Base-by-base conservation (phyloP, 2,113 vertebrate genomes). In the Actinemys pallida region DNA sequence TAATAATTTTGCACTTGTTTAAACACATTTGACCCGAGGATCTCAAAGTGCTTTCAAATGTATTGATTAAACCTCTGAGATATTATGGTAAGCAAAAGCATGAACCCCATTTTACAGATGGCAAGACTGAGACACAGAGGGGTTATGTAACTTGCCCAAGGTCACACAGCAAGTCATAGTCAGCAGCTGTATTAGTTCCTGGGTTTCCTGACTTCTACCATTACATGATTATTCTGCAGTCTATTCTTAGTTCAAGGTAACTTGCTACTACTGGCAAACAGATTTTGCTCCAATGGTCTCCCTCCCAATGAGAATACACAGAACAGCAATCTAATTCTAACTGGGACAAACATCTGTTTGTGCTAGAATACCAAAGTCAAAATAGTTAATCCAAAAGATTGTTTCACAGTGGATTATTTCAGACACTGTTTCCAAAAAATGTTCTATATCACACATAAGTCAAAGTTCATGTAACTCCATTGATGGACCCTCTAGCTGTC, bases 401-500 rank as follows among this genome's bases (percentile, higher is more conserved):
- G 5, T 92, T 94, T 93, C 6, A 8, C 50, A 31, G 52, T 52
- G 84, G 57, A 83, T 93, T 94, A 89, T 78, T 45, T 81, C 80
- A 92, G 76, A 72, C 20, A 27, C 86, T 12, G 11, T 45, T 84
- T 49, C 42, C 1, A 24, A 93, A 24, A 78, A 83, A 24, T 1
- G 0, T 76, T 95, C 76, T 5, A 2, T 16, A 13, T 29, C 29
- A 86, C 56, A 82, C 52, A 59, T 8, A 57, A 92, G 47, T 87
- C 89, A 90, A 92, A 88, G 57, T 92, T 94, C 94, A 93, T 6
- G 6, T 13, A 76, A 8, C 45, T 82, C 29, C 82, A 94, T 80
- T 84, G 89, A 62, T 90, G 93, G 90, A 95, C 45, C 10, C 42
- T 88, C 75, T 62, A 35, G 84, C 92, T 97, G 86, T 88, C 89